These are phyloP conservation scores for Cryptus armator DNA, from an alignment of 2,888 invertebrate genomes.

Conservation along the genomic window DNA sequence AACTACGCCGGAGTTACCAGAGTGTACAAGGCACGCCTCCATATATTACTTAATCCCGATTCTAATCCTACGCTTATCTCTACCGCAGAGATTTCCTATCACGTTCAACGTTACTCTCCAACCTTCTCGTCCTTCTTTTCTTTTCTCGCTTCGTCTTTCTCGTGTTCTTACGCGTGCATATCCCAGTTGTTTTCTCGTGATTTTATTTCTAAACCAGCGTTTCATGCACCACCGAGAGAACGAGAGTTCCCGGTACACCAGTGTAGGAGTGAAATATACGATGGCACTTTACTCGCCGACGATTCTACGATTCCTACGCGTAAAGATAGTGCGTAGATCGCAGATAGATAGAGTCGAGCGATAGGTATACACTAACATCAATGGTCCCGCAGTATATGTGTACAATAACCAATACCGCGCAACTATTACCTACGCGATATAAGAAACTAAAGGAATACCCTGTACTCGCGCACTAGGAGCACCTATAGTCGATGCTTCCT, in stretches of 20 bases:
- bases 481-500: constrained; percentile 26
- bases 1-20: constrained; percentile 49
- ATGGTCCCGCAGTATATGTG: neutral
- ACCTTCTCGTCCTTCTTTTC: constrained; percentile 13
- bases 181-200: neutral
- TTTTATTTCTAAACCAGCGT: constrained; percentile 21
- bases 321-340: constrained; percentile 68
- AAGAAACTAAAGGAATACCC: constrained; percentile 1
- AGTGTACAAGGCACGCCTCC: constrained; percentile 51
- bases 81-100: constrained; percentile 65
- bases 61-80: constrained; percentile 67
- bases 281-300: constrained; percentile 67
- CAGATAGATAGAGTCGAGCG: constrained; percentile 59
- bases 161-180: constrained; percentile 56
- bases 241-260: constrained; percentile 46
- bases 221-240: constrained; percentile 18
- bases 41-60: constrained; percentile 68
- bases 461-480: constrained; percentile 19
- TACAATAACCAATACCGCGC: neutral
- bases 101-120: constrained; percentile 34
- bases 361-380: constrained; percentile 38
- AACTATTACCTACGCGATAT: neutral
- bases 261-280: constrained; percentile 69
- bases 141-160: constrained; percentile 48
- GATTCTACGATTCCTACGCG: constrained; percentile 66